A percentile compares a stretch with the other conserved stretches of the same genome.
These are phyloP conservation scores for Cephalopachus bancanus DNA, from an alignment of 2,797 vertebrate genomes.

Conservation along the genomic window DNA sequence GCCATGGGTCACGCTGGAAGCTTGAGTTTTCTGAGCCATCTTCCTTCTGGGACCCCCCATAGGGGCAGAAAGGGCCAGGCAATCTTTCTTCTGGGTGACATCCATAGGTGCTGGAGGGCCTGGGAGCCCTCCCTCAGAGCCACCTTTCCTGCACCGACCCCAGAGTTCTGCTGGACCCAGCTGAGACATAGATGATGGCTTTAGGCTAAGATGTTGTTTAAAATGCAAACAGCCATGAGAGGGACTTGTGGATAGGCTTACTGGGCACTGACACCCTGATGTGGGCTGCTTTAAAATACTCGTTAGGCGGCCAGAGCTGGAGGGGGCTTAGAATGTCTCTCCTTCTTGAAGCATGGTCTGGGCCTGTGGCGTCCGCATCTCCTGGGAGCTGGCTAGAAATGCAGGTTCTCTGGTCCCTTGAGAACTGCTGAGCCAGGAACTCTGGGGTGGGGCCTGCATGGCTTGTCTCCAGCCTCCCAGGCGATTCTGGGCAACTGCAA, in stretches of 20 bases:
- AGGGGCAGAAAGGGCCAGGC: neutral
- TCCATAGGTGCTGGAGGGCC: neutral
- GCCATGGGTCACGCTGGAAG: conserved; percentile 34
- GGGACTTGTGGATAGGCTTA: neutral
- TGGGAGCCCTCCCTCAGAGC: neutral
- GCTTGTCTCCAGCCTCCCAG: neutral
- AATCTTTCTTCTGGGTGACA: conserved; percentile 18
- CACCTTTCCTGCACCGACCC: neutral
- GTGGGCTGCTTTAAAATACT: conserved; percentile 42
- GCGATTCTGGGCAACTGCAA: neutral
- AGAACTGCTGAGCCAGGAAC: neutral
- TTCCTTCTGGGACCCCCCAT: too few relatives aligned
- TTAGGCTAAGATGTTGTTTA: conserved; percentile 49
- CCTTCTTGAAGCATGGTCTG: neutral
- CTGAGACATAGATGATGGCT: neutral
- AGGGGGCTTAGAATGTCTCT: neutral
- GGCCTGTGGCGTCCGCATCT: neutral
- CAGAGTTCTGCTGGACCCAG: neutral
- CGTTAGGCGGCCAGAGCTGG: neutral
- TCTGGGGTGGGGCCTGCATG: neutral
- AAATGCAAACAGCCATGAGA: conserved; percentile 37
- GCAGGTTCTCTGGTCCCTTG: neutral
- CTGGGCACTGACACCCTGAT: neutral
- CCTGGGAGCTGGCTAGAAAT: neutral
- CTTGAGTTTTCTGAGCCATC: neutral